Percentiles rank a stretch among this genome's conserved stretches.
These are phyloP conservation scores for Karalla daura DNA, from an alignment of 2,797 vertebrate species.

Conservation along the genomic window DNA sequence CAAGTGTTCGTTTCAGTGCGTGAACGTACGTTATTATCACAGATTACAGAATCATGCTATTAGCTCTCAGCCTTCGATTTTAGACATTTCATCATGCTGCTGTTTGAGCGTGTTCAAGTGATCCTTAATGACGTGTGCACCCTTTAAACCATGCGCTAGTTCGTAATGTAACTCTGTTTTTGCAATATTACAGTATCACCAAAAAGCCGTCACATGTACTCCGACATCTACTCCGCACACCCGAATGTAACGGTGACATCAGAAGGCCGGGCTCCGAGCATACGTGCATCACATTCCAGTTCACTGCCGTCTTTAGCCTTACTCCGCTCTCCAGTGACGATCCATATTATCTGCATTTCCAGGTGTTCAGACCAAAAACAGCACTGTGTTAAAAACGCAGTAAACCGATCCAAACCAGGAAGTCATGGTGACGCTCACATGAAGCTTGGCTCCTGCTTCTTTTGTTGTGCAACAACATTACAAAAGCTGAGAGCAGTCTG, in stretches of 20 bases:
- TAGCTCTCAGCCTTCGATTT: constrained; percentile 9
- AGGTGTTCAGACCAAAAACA: constrained; percentile 24
- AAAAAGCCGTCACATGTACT: constrained; percentile 9
- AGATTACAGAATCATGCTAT: not conserved
- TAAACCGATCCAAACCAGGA: not conserved
- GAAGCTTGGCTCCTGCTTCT: no score
- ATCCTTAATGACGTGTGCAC: constrained; percentile 33
- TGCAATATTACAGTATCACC: not conserved
- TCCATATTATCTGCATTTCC: not conserved
- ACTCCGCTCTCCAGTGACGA: not conserved
- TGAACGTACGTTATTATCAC: not conserved
- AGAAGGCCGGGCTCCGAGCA: constrained; percentile 23
- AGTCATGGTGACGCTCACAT: no score
- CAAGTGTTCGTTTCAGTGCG: constrained; percentile 24
- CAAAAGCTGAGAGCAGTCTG: no score
- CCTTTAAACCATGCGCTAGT: constrained; percentile 18
- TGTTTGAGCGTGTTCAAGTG: constrained; percentile 31
- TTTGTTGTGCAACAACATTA: not conserved
- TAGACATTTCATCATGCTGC: constrained; percentile 7
- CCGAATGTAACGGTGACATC: constrained; percentile 50
- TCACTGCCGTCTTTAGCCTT: constrained; percentile 43
- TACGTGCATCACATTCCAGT: constrained; percentile 52
- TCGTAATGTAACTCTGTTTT: constrained; percentile 11
- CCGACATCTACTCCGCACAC: constrained; percentile 24
- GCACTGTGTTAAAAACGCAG: constrained; percentile 1